phyloP scores from a whole-genome alignment of 2,113 vertebrate species.

The Corydoras maculifer region DNA sequence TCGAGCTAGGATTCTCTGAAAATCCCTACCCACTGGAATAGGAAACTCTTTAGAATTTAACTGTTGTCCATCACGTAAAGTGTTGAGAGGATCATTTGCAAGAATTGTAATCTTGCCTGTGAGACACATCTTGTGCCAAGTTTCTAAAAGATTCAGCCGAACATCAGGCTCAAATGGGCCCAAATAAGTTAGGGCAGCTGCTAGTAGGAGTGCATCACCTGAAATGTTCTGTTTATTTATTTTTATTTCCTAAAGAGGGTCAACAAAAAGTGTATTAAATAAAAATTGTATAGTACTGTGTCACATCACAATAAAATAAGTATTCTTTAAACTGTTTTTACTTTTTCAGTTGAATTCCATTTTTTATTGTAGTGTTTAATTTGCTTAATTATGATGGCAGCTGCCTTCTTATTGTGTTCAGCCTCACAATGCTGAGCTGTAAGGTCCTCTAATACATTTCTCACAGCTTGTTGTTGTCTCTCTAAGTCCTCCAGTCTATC shows the following conservation, averaged over 20 bases:
- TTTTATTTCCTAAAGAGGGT: conserved; percentile 54
- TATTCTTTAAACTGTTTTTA: conserved; percentile 17
- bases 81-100: conserved; percentile 56
- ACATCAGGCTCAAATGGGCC: conserved; percentile 65
- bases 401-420: conserved; percentile 44
- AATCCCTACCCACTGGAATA: conserved; percentile 49
- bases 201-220: conserved; percentile 70
- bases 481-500: conserved; percentile 28
- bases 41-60: conserved; percentile 1
- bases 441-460: conserved; percentile 33
- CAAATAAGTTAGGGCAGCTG: conserved; percentile 67
- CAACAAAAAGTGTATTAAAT: too few relatives aligned
- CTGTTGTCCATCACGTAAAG: conserved; percentile 32
- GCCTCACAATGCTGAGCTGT: conserved; percentile 31
- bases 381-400: conserved; percentile 12
- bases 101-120: conserved; percentile 53
- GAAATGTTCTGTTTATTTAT: conserved; percentile 33
- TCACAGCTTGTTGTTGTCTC: conserved; percentile 20
- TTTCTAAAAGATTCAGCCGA: conserved; percentile 64
- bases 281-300: too few relatives aligned
- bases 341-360: conserved; percentile 53
- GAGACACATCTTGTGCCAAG: conserved; percentile 66
- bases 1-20: conserved; percentile 52
- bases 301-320: too few relatives aligned
- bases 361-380: conserved; percentile 19